Evolutionary conservation across 1,140 invertebrate species (phyloP).

Genomic region (Diprion similis): DNA sequence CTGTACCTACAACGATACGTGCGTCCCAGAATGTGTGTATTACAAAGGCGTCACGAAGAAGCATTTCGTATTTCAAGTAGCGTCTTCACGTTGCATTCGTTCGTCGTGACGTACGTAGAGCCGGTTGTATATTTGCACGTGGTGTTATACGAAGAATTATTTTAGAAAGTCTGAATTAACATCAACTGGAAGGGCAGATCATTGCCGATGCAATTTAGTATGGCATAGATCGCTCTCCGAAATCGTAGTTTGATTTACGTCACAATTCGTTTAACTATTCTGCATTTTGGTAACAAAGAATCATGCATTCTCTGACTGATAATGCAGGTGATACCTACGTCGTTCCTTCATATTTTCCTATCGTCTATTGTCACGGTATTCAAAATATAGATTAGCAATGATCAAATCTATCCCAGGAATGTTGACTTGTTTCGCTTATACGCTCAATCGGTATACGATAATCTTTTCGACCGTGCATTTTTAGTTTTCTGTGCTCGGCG

Average conservation of each 20-base stretch:
- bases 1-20: too few relatives aligned
- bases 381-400: neutral
- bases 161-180: neutral
- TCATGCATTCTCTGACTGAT: too few relatives aligned
- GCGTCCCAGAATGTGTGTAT: neutral
- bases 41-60: neutral
- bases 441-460: neutral
- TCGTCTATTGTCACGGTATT: neutral
- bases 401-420: neutral
- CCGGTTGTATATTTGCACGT: neutral
- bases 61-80: neutral
- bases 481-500: too few relatives aligned
- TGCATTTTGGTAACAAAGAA: too few relatives aligned
- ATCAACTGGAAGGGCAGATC: neutral
- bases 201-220: too few relatives aligned
- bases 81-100: neutral
- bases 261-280: too few relatives aligned
- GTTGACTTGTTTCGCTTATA: neutral
- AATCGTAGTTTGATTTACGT: too few relatives aligned
- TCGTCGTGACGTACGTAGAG: neutral
- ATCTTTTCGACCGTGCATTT: neutral
- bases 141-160: neutral
- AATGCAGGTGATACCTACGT: conserved; percentile 13
- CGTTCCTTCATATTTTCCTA: conserved; percentile 18
- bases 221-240: too few relatives aligned